Evolutionary conservation across 1,140 invertebrate genomes (phyloP).

Genomic region (Euschistus heros): DNA sequence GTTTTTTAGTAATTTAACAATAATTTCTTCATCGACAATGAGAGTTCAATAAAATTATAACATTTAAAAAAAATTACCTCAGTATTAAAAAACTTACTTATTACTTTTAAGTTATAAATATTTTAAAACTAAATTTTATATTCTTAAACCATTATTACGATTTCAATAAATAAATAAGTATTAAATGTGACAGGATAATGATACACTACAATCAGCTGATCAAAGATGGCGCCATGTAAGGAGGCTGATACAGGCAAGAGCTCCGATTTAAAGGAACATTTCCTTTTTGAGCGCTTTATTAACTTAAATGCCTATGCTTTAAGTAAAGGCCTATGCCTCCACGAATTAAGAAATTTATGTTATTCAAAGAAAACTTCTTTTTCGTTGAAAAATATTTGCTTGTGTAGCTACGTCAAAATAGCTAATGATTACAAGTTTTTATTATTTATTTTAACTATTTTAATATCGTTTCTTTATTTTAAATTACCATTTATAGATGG

Average conservation of each 20-base stretch:
- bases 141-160: too few species aligned
- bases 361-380: not conserved
- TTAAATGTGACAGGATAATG: not conserved
- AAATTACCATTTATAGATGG: conserved; percentile 29
- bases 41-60: too few species aligned
- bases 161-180: too few species aligned
- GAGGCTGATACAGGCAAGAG: not conserved
- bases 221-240: conserved; percentile 8
- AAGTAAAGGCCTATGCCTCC: not conserved
- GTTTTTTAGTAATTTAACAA: too few species aligned
- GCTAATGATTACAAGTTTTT: not conserved
- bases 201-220: not conserved
- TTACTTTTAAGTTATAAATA: too few species aligned
- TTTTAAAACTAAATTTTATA: too few species aligned
- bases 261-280: conserved; percentile 7
- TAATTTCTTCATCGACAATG: too few species aligned
- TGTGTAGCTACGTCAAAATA: conserved; percentile 4
- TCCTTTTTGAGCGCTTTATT: not conserved
- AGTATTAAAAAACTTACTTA: too few species aligned
- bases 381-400: not conserved
- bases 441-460: not conserved
- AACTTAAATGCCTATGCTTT: not conserved
- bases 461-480: conserved; percentile 17
- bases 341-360: conserved; percentile 5
- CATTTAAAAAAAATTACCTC: too few species aligned